These are phyloP conservation scores for Melanogrammus aeglefinus DNA, from an alignment of 2,797 vertebrate genomes.

Conservation along the genomic window DNA sequence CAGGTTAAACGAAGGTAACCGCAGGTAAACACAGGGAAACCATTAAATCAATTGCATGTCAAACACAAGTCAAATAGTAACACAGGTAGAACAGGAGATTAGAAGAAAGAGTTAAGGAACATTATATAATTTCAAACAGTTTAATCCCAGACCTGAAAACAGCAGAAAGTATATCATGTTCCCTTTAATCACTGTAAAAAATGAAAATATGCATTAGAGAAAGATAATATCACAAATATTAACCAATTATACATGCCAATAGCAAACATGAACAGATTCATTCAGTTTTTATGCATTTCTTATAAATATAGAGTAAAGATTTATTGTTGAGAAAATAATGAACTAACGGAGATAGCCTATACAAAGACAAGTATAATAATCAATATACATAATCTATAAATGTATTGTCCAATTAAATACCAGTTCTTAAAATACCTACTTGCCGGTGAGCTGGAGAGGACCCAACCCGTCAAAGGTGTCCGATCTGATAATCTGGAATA, in stretches of 20 bases:
- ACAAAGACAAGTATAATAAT: background rate
- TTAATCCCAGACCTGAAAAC: background rate
- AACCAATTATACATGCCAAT: background rate
- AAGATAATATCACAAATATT: conserved; percentile 1
- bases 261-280: background rate
- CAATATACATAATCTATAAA: background rate
- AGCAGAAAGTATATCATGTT: background rate
- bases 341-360: background rate
- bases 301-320: too few relatives aligned
- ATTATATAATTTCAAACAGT: background rate
- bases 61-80: background rate
- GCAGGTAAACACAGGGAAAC: too few relatives aligned
- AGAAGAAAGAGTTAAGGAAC: too few relatives aligned
- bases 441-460: background rate
- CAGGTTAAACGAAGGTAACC: too few relatives aligned
- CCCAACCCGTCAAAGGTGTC: background rate
- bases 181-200: background rate
- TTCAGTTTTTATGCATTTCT: background rate
- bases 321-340: background rate
- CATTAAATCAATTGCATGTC: too few relatives aligned
- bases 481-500: background rate
- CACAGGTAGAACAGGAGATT: background rate
- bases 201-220: background rate
- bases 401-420: background rate
- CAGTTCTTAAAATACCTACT: background rate